Percentiles rank a stretch among this genome's conserved stretches.
Evolutionary conservation across 2,888 invertebrate species (phyloP).

Genomic region (Hirtodrosophila trivittata): DNA sequence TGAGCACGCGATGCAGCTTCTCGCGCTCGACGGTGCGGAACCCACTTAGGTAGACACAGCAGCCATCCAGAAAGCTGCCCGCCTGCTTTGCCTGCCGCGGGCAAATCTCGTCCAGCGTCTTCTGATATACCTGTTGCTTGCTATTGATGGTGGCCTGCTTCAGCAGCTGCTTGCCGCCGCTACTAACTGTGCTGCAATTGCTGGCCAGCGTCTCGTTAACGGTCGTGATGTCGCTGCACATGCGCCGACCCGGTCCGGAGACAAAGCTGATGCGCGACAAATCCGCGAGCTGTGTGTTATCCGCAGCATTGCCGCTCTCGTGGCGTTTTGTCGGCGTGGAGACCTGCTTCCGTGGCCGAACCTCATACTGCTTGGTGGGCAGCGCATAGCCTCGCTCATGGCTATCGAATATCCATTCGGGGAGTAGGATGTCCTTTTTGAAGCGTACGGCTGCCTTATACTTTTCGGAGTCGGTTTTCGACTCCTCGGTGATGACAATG

Average conservation of each 20-base stretch:
- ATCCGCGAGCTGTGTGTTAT: constrained; percentile 80
- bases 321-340: constrained; percentile 88
- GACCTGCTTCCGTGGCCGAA: constrained; percentile 86
- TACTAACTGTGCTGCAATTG: constrained; percentile 21
- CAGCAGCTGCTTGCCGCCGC: constrained; percentile 53
- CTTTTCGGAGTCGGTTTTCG: constrained; percentile 80
- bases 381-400: constrained; percentile 88
- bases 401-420: constrained; percentile 93
- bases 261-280: constrained; percentile 80
- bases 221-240: constrained; percentile 66
- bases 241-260: constrained; percentile 49
- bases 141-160: constrained; percentile 49
- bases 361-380: constrained; percentile 86
- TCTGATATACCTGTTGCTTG: constrained; percentile 36
- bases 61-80: constrained; percentile 94
- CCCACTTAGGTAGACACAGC: constrained; percentile 90
- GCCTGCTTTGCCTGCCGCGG: constrained; percentile 88
- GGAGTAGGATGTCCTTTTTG: constrained; percentile 87
- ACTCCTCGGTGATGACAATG: constrained; percentile 81
- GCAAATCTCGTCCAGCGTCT: constrained; percentile 84
- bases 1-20: constrained; percentile 88
- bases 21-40: constrained; percentile 87
- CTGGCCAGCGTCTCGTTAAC: constrained; percentile 64
- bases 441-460: constrained; percentile 82
- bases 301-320: constrained; percentile 76